Evolutionary conservation across 2,888 invertebrate species (phyloP), one percentile per base, ranked within the genome.

Genomic region (Sphinx pinastri): DNA sequence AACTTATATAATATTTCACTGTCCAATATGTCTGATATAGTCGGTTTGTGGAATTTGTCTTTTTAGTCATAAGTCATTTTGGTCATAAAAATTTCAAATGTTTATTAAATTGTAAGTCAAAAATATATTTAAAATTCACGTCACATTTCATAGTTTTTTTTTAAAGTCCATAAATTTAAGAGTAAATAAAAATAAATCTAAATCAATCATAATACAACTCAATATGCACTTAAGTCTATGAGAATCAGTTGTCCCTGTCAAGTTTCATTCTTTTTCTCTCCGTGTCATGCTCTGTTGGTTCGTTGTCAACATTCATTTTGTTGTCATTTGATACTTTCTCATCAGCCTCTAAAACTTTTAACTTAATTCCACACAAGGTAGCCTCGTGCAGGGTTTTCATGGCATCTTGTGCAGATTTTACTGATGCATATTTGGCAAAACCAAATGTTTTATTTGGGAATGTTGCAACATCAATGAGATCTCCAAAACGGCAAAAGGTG

Each of bases 321-420:
- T 79, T 79, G 11, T 84, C 84, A 74, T 82, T 84, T 8, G 76
- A 70, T n/a, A 84, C 93, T 68, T 89, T 95, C 77, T 97, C 97
- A 85, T 98, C 98, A 0, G 99, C 99, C 88, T 97, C 97, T 88
- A 98, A 94, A 2, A 99, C 98, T 91, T 98, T 98, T 68, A 99
- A 89, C 74, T 96, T 95, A 25, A 97, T 95, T 10, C 98, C 98
- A 84, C 96, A 96, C 68, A 99, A 95, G 81, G 97, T 97, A 69
- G 97, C 97, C 2, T 98, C 98, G 87, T 99, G 97, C 52, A 99
- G 88, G 11, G 85, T 86, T 63, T 72, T 84, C 68, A 97, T 97
- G 5, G 98, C 98, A 76, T 96, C 95, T 75, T 96, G 95, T 0
- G 99, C 99, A 73, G 97, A 96, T 67, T 95, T 96, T 70, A 95